Evolutionary conservation across 2,888 invertebrate species (phyloP), one percentile per base, ranked within the genome.

Genomic region (Muschampia plurimacula): DNA sequence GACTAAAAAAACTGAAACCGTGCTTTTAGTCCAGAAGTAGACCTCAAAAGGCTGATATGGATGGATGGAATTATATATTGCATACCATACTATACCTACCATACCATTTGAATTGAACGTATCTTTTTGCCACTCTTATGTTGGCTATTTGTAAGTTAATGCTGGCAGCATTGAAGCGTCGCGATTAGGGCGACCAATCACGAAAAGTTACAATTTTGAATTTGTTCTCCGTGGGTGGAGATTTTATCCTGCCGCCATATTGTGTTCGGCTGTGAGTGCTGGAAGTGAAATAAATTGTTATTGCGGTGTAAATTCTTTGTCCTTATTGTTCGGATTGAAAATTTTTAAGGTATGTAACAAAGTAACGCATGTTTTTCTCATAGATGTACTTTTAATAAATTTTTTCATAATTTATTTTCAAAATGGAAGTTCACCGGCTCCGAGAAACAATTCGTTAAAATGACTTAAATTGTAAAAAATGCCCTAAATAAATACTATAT

Each of bases 181-280:
- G 81, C 74, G 84, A 82, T 78, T 75, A 69, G 77, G 77, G 69
- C 71, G 78, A 86, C 93, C 93, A 94, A 94, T 93, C 86, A 86
- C 78, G 79, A 76, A 76, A 77, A 85, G 86, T 86, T 85, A 85
- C 84, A 90, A 86, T 91, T 93, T 94, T 91, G 85, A 93, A 92
- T 65, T 88, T 86, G 85, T 89, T 90, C 84, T 78, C 78, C 76
- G 85, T 89, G 91, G 91, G 93, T 89, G 93, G 93, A 91, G 93
- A 91, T 90, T 88, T 88, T 80, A 83, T 87, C 86, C 89, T 87
- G 91, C 92, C 93, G 93, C 93, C 93, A 93, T 94, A 94, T 93
- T 94, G 93, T 93, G 91, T 89, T 88, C 86, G 85, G 91, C 93
- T 91, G 91, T 92, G 91, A 88, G 92, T 93, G 91, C 90, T 91